Base-by-base conservation (phyloP, 2,113 vertebrate species). In the Antechinus stuartii region DNA sequence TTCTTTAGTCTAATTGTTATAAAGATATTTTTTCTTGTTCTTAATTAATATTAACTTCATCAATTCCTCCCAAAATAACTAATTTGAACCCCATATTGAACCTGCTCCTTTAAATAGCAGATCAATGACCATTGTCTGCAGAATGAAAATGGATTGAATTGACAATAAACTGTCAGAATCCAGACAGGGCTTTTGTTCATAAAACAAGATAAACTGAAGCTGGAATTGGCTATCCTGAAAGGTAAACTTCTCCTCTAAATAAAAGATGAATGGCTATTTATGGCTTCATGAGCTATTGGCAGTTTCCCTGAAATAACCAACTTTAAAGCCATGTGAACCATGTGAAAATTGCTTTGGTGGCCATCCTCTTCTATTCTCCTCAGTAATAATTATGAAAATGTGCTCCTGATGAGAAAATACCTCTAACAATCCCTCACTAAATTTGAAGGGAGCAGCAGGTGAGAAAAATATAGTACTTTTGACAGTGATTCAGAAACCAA, bases 41-140 rank as follows among this genome's bases (percentile, higher is more conserved):
- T 97, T 97, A 97, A 97, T 97, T 97, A 98, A 97, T 95, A 97
- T 98, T 97, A 97, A 97, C 91, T 96, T 96, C 90, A 95, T 93
- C 61, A 96, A 22, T 84, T 54, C 52, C 35, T 89, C 96, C 2
- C 2, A 97, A n/a, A 96, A 54, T 92, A 90, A 30, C 91, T 50
- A 49, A 4, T 93, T 96, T 96, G 49, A 25, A 16, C 26, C 26
- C 14, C 4, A n/a, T n/a, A n/a, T n/a, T n/a, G n/a, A n/a, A n/a
- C n/a, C n/a, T n/a, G 2, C 90, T 93, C 92, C 93, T 95, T 96
- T 96, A 94, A 96, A 93, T 30, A 95, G 91, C 8, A 94, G 14
- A 57, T 96, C 95, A 95, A 89, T 94, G 61, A 24, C 89, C 57
- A 35, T 49, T 95, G 96, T 97, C 56, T 96, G 94, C 55, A 92